Evolutionary conservation across 2,113 vertebrate genomes (phyloP), one percentile per base, ranked within the genome.

Genomic region (Scartelaos histophorus): DNA sequence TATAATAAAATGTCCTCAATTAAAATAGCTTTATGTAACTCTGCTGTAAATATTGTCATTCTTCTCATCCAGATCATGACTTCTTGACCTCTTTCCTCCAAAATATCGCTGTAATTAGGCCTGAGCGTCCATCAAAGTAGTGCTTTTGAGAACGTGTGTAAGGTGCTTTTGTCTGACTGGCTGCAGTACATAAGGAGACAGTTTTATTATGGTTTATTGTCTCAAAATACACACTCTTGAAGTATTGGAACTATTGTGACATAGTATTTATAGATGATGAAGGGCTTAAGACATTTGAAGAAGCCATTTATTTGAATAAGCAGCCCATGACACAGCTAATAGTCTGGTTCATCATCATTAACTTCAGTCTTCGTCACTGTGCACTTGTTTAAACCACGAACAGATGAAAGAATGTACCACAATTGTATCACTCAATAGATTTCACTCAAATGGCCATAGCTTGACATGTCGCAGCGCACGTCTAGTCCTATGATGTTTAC

Each of bases 91-190:
- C 84, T 15, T 92, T 85, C 92, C 76, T 19, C 29, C 53, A 75
- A 81, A 83, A 92, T 87, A 85, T n/a, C n/a, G n/a, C 92, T 90
- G 93, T 89, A 93, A 93, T 94, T 86, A 92, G 92, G 82, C 83
- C 68, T 0, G 47, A 83, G 88, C 91, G 96, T 96, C 95, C 93
- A 25, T 94, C 93, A 96, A 95, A 91, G 88, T 87, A 53, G 12
- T 93, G 34, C 87, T 89, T 90, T 92, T 94, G 81, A 6, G 64
- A 81, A 89, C 87, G 93, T 92, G 78, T 90, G 83, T 90, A 70
- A 89, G 89, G 82, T 86, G 82, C 82, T 90, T 85, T 66, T 88
- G 84, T 58, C 72, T 47, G 51, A 62, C 34, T 35, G 43, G 16
- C 13, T 53, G n/a, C 35, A 66, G 57, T 19, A 61, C 29, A 51